Percentiles rank a stretch among this genome's conserved stretches.
Conservation (phyloP, 1,140 invertebrate species). For the Drosophila teissieri region DNA sequence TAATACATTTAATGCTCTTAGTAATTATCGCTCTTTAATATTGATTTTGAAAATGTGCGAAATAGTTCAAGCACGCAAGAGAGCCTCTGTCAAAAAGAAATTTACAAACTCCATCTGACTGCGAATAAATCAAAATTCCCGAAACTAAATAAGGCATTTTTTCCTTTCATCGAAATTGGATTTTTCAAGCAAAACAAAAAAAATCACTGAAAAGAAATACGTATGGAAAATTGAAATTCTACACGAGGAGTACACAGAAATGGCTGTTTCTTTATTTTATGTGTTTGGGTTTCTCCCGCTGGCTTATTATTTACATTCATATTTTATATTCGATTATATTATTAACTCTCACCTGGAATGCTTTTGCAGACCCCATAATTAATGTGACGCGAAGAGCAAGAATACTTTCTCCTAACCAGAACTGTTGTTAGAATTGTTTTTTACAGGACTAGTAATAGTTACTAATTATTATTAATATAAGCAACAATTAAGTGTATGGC, state of each 20-base stretch:
- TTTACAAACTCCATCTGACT: no score
- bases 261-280: neutral
- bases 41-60: no score
- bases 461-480: neutral
- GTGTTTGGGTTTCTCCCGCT: no score
- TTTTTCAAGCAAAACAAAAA: conserved; percentile 26
- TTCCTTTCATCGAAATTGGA: conserved; percentile 9
- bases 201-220: neutral
- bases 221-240: conserved; percentile 28
- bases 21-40: no score
- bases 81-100: no score
- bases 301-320: neutral
- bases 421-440: no score
- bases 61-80: no score
- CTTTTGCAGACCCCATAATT: neutral
- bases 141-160: neutral
- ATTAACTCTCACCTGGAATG: conserved; percentile 4
- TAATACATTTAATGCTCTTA: no score
- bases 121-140: no score
- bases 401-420: no score
- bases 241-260: conserved; percentile 2
- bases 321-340: conserved; percentile 3
- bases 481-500: neutral
- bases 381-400: no score
- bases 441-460: neutral